Evolutionary conservation across 2,113 vertebrate species (phyloP), one percentile per base, ranked within the genome.

Genomic region (Paradoxurus hermaphroditus): DNA sequence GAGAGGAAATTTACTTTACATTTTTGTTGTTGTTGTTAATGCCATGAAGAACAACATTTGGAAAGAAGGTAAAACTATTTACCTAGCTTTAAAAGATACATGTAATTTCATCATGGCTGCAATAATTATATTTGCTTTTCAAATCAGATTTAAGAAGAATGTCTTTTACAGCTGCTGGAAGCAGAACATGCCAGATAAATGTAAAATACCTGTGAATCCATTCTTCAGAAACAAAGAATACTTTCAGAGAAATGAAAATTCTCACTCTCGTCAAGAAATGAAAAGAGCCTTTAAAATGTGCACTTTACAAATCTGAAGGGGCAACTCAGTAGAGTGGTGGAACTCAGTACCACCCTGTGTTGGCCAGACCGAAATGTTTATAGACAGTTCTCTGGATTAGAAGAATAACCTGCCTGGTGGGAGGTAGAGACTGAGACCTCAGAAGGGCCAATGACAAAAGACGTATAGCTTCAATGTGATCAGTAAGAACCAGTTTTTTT

Each of bases 201-300:
- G 84, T 90, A 92, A 92, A 90, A 93, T 25, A 94, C 77, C 31
- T 90, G 34, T 39, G 56, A 97, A 89, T 72, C 89, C 23, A 95
- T 89, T 86, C n/a, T 88, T 95, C 56, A 79, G 73, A 95, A 94
- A 96, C 49, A 95, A 79, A 94, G 56, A 94, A 49, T 36, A 81
- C 23, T 96, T 96, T 93, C 7, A 44, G 44, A 63, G 63, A 93
- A 94, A 83, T n/a, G 46, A 97, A 95, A 93, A 97, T 91, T 92
- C 46, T 91, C 62, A 95, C 44, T 95, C 56, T 13, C 90, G 39
- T 46, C 23, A 81, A 90, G 63, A 68, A 81, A 25, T 39, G 59
- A 67, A 97, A 97, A 91, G n/a, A 95, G 18, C 23, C 46, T 92
- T 94, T 44, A 73, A 90, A 96, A 77, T 79, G 41, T 59, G 39